Base-by-base conservation (phyloP, 2,888 invertebrate genomes). In the Agriopis aurantiaria region DNA sequence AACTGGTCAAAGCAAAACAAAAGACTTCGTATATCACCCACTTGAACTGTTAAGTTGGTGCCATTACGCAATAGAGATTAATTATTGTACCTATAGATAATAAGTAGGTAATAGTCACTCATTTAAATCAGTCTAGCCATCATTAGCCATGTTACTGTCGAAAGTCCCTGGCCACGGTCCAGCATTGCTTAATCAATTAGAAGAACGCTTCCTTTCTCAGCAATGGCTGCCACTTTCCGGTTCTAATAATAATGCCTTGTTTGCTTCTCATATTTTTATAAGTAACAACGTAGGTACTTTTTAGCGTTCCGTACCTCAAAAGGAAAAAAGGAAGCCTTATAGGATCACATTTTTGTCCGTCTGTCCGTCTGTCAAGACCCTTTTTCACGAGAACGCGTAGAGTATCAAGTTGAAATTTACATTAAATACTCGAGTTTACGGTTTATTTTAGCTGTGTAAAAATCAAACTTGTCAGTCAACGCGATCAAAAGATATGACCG, bases 201-300 rank as follows among this genome's bases (percentile, higher is more conserved):
- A 14, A 56, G 46, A 43, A 65, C 65, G 65, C 60, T 65, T 40
- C 60, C 51, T 8, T 57, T 55, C 14, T 43, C 45, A 23, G 45
- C 49, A 65, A 41, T 65, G 60, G 33, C 65, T 43, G 49, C 12
- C 53, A 51, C 56, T 69, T 69, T 60, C 56, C 69, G 63, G 59
- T 62, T 45, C 43, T 49, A 62, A 67, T 56, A 62, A 67, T 56
- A 1, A 46, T 43, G 52, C 8, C 17, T 17, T 52, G 8, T 14
- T 41, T 49, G 49, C n/a, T 14, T 49, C 0, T 49, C 14, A 14
- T 49, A 14, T 10, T 46, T 46, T 46, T 3, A 10, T 12, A 46
- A 4, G 3, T 0, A 10, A 5, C 11, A 46, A 46, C 11, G 46
- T 3, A 10, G 0, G n/a, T n/a, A n/a, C 0, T 45, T 9, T 4